Conservation (phyloP, 2,888 invertebrate genomes). For the Tachina lurida region DNA sequence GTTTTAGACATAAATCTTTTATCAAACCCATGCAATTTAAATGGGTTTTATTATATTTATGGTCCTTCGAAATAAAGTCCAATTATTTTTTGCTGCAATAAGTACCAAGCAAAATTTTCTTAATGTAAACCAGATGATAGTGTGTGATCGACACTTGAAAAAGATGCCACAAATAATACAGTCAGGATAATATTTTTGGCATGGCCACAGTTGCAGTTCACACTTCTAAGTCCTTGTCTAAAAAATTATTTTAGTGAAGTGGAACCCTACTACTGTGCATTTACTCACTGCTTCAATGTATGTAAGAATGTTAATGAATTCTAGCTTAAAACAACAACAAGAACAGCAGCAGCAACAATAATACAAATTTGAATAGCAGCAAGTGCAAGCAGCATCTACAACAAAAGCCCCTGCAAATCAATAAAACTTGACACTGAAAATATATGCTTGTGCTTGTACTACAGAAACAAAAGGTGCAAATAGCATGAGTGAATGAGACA, state of each 20-base stretch:
- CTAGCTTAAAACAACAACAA: slow-evolving; percentile 22
- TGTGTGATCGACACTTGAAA: too few relatives aligned
- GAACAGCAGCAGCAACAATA: neutral
- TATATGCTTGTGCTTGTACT: neutral
- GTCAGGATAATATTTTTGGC: too few relatives aligned
- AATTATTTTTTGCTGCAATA: too few relatives aligned
- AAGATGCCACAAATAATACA: too few relatives aligned
- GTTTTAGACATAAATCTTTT: too few relatives aligned
- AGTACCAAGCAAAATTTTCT: too few relatives aligned
- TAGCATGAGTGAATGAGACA: neutral
- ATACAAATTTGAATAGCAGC: neutral
- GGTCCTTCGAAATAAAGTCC: too few relatives aligned
- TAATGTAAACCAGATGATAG: too few relatives aligned
- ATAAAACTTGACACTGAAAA: slow-evolving; percentile 69
- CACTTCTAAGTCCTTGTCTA: neutral
- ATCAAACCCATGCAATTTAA: too few relatives aligned
- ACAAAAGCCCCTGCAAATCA: slow-evolving; percentile 44
- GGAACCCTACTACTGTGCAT: neutral
- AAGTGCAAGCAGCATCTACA: slow-evolving; percentile 1
- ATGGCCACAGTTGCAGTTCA: too few relatives aligned
- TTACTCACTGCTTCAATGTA: neutral
- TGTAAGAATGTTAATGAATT: slow-evolving; percentile 57
- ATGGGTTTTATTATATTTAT: too few relatives aligned
- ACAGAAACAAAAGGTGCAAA: slow-evolving; percentile 24
- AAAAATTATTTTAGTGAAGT: neutral